These are phyloP conservation scores for Micrasema longulum DNA, from an alignment of 1,140 invertebrate species.

Conservation along the genomic window DNA sequence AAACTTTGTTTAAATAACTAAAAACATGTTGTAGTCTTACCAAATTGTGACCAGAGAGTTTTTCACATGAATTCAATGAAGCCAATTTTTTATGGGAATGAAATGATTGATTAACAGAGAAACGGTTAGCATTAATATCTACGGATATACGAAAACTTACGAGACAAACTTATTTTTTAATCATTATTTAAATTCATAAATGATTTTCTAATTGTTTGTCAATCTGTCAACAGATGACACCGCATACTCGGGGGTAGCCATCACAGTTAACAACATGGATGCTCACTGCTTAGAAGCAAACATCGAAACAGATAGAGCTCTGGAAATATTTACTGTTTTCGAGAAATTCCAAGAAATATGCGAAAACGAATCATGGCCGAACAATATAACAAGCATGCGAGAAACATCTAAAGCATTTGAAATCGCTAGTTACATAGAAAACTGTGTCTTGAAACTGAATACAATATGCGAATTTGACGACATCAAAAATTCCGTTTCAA, in stretches of 20 bases:
- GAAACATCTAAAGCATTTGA: constrained; percentile 67
- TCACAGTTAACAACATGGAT: constrained; percentile 39
- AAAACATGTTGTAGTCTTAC: too few species aligned
- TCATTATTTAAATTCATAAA: too few species aligned
- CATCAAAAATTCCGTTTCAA: constrained; percentile 28
- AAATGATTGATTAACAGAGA: too few species aligned
- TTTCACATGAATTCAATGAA: too few species aligned
- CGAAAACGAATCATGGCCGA: constrained; percentile 63
- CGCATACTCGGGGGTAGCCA: constrained; percentile 24
- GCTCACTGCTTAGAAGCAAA: constrained; percentile 12
- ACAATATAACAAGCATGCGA: constrained; percentile 57
- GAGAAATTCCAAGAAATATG: constrained; percentile 64
- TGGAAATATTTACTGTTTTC: constrained; percentile 63
- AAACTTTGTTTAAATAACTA: too few species aligned
- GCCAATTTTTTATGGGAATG: too few species aligned
- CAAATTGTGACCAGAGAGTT: too few species aligned
- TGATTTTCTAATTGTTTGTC: constrained; percentile 29
- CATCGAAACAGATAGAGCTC: constrained; percentile 3
- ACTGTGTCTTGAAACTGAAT: constrained; percentile 60
- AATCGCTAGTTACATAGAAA: constrained; percentile 65
- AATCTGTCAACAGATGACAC: constrained; percentile 57
- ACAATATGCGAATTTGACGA: constrained; percentile 37
- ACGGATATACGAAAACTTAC: too few species aligned
- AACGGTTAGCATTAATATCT: too few species aligned
- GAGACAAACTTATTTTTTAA: too few species aligned